These are phyloP conservation scores for Acrobasis repandana DNA, from an alignment of 2,888 invertebrate genomes.

Conservation along the genomic window DNA sequence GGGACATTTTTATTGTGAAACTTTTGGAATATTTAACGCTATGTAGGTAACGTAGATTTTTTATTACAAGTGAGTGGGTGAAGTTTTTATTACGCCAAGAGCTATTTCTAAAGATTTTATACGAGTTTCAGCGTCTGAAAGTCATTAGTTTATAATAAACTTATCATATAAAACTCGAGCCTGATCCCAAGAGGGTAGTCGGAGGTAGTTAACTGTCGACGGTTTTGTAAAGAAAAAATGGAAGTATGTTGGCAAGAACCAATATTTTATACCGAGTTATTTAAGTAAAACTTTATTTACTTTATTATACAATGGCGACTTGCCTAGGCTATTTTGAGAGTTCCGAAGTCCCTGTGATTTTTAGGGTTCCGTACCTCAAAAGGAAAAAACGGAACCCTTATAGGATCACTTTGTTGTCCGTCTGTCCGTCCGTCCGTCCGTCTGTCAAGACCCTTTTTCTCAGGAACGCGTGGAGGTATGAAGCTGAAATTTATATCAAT, in stretches of 20 bases:
- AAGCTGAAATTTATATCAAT: too few species aligned
- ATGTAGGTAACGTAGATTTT: conserved; percentile 63
- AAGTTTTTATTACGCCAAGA: conserved; percentile 70
- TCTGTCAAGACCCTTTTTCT: too few species aligned
- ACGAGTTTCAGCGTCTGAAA: conserved; percentile 60
- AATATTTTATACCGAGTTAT: too few species aligned
- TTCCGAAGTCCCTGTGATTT: too few species aligned
- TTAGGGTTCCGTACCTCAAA: too few species aligned
- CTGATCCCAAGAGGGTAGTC: conserved; percentile 27
- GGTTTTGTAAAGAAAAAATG: neutral
- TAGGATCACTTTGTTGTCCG: too few species aligned
- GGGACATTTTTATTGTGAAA: conserved; percentile 63
- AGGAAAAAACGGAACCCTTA: too few species aligned
- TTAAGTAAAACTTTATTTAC: too few species aligned
- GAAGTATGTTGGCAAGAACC: neutral
- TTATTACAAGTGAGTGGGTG: conserved; percentile 61
- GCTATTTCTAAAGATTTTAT: conserved; percentile 69
- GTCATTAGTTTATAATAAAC: conserved; percentile 59
- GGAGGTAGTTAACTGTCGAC: conserved; percentile 11
- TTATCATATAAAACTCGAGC: conserved; percentile 39
- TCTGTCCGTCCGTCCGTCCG: too few species aligned
- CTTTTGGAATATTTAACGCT: conserved; percentile 69
- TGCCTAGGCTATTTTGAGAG: too few species aligned
- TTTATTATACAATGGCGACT: too few species aligned
- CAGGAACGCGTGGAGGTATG: too few species aligned